These are phyloP conservation scores for Porites lutea DNA, from an alignment of 64 coral and sea anemone species.

Conservation along the genomic window DNA sequence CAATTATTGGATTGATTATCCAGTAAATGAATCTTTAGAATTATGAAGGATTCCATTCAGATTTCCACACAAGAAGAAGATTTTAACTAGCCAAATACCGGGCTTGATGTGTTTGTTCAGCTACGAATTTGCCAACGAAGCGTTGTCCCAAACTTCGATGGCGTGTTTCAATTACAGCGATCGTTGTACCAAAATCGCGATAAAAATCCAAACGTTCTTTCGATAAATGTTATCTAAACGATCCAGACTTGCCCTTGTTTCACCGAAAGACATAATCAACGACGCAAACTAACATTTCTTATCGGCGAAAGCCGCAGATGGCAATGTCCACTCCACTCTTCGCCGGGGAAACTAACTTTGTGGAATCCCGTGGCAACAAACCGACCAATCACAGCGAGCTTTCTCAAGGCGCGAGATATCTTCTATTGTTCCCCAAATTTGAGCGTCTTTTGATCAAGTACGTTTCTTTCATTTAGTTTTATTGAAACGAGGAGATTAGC, in stretches of 20 bases:
- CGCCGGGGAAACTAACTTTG: slow-evolving; percentile 26
- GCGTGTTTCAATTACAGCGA: background rate
- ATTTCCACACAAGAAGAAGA: background rate
- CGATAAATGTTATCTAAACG: background rate
- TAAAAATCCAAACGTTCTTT: background rate
- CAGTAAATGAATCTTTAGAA: background rate
- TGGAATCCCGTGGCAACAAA: slow-evolving; percentile 37
- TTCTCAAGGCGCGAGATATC: background rate
- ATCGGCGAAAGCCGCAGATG: background rate
- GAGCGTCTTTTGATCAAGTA: background rate
- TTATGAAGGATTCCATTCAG: background rate
- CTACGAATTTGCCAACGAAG: background rate
- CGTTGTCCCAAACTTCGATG: background rate
- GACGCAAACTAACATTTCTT: background rate
- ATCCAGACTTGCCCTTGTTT: background rate
- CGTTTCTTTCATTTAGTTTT: background rate
- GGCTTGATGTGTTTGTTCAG: background rate
- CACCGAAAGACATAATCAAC: background rate
- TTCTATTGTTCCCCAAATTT: background rate
- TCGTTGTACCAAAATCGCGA: background rate
- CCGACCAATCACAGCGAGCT: background rate
- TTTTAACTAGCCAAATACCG: background rate
- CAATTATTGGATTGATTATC: slow-evolving; percentile 42
- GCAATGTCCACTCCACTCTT: background rate
- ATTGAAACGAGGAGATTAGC: background rate